Base-by-base conservation (phyloP, 1,140 invertebrate species). In the Meloidogyne floridensis region DNA sequence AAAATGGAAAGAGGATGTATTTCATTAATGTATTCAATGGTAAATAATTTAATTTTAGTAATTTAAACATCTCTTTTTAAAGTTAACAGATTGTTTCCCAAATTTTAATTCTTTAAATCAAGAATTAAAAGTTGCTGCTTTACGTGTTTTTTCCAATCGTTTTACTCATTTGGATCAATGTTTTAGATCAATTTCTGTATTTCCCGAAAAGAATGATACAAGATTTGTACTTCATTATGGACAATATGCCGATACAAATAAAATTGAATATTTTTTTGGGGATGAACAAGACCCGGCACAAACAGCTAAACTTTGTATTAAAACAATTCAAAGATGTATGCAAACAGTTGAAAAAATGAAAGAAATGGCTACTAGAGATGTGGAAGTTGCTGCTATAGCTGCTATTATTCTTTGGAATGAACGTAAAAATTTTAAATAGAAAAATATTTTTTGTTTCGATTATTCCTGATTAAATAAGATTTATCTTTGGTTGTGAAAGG, bases 1-100 rank as follows among this genome's bases (percentile, higher is more conserved):
- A 87, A 85, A 75, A 86, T 86, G 85, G 85, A 86, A 79, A 80
- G 85, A 11, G 85, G 85, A 70, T 86, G 85, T 59, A 77, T 86
- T 42, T 85, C 83, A n/a, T 76, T 86, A 53, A 86, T 86, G 86
- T 80, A 71, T 20, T 86, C 81, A 20, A 86, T 85, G 85, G 83
- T 84, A 56, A 71, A 47, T 15, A 10, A 54, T 70, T 32, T 71
- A 72, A 3, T 81, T 65, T 81, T n/a, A 15, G 15, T 59, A 59
- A 65, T n/a, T n/a, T n/a, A 65, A n/a, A 6, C n/a, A 65, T 20
- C 10, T 20, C 15, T 18, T 72, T 72, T 54, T 77, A 8, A 42
- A 77, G 81, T 20, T 84, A n/a, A 85, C 83, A 70, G 85, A 86
- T 75, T 86, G 86, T 69, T 86, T 87, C 47, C 86, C 87, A 53